Evolutionary conservation across 2,797 vertebrate genomes (phyloP).

Genomic region (Falco cherrug): DNA sequence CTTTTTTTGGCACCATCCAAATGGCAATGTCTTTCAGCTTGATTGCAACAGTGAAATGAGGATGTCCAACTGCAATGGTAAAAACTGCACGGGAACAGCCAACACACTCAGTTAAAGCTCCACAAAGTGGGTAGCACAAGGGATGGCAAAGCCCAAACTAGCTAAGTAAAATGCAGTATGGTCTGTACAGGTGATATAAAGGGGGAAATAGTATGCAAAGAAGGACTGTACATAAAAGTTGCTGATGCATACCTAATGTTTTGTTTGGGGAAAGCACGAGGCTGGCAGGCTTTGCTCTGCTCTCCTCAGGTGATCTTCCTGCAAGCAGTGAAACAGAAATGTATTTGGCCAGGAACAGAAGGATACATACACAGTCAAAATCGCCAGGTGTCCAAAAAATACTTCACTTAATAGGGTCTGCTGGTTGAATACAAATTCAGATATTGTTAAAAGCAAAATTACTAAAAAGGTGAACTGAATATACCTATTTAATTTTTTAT

Average conservation of each 20-base stretch:
- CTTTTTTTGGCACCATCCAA: background rate
- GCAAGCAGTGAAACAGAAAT: background rate
- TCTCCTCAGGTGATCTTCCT: constrained; percentile 25
- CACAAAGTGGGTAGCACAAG: background rate
- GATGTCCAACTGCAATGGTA: background rate
- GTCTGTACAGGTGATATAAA: background rate
- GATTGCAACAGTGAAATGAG: background rate
- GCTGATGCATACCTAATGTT: background rate
- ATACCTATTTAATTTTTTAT: background rate
- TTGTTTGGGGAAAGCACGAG: background rate
- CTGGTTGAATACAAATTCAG: background rate
- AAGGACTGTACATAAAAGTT: background rate
- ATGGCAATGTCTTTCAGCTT: background rate
- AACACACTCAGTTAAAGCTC: background rate
- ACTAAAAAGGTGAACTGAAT: background rate
- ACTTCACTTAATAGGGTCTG: background rate
- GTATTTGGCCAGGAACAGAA: background rate
- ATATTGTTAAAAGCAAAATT: constrained; percentile 1
- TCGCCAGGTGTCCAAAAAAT: background rate
- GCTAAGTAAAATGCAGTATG: background rate
- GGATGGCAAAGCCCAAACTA: background rate
- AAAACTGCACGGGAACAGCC: background rate
- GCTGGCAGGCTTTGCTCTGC: constrained; percentile 4
- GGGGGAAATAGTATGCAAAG: background rate
- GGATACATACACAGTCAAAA: background rate